Evolutionary conservation across 1,140 invertebrate species (phyloP).

Genomic region (Hestina assimilis): DNA sequence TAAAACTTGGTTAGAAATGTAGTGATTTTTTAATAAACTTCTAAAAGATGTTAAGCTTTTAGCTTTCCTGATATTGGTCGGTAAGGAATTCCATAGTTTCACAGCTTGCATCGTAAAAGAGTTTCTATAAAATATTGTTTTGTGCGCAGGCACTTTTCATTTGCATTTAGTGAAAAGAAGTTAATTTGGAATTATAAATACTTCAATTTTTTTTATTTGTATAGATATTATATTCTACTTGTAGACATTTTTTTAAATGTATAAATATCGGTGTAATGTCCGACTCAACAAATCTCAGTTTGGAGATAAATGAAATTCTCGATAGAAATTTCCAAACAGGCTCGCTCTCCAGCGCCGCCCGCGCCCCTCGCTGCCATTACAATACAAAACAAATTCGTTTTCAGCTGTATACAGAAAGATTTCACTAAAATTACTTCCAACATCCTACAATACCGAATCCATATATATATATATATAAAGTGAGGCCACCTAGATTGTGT

Average conservation of each 20-base stretch:
- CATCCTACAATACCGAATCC: slow-evolving; percentile 5
- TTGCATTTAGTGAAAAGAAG: too few species aligned
- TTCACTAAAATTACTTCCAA: slow-evolving; percentile 18
- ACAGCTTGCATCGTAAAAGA: too few species aligned
- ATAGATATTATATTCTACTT: neutral
- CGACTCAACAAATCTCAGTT: slow-evolving; percentile 4
- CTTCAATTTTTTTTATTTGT: too few species aligned
- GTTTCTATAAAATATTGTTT: too few species aligned
- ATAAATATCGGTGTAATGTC: neutral
- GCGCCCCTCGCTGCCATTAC: slow-evolving; percentile 11
- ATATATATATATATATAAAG: neutral
- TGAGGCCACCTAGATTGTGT: neutral
- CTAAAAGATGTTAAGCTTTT: too few species aligned
- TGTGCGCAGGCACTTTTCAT: too few species aligned
- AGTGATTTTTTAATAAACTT: too few species aligned
- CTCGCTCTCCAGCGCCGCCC: slow-evolving; percentile 3
- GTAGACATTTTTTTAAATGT: neutral
- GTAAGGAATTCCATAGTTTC: too few species aligned
- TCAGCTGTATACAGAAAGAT: slow-evolving; percentile 17
- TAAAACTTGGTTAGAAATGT: too few species aligned
- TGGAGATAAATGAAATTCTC: slow-evolving; percentile 15
- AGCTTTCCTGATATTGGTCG: too few species aligned
- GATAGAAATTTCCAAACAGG: slow-evolving; percentile 10
- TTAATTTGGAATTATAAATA: too few species aligned
- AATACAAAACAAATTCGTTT: slow-evolving; percentile 18